These are phyloP conservation scores for Orchestes rusci DNA, from an alignment of 2,888 invertebrate species.

Conservation along the genomic window DNA sequence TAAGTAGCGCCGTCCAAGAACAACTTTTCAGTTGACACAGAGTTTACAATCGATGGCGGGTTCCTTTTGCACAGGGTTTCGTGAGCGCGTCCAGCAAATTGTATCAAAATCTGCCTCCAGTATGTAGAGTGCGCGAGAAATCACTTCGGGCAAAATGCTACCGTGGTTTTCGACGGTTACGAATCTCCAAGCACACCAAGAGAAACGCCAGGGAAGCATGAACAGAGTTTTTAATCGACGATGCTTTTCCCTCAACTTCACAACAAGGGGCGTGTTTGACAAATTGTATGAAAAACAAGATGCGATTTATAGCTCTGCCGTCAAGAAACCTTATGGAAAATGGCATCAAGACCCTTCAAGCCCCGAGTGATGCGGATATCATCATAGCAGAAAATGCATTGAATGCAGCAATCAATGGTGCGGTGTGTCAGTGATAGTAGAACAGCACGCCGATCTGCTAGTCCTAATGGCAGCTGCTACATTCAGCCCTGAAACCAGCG, in stretches of 20 bases:
- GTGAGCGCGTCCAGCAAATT: too few relatives aligned
- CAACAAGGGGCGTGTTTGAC: slow-evolving; percentile 1
- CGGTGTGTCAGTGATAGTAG: slow-evolving; percentile 3
- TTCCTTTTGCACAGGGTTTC: too few relatives aligned
- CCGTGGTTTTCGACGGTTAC: too few relatives aligned
- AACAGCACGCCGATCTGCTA: neutral
- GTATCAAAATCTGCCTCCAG: too few relatives aligned
- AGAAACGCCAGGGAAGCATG: neutral
- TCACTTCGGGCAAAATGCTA: too few relatives aligned
- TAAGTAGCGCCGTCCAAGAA: too few relatives aligned
- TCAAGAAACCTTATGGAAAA: neutral
- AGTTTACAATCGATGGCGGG: too few relatives aligned
- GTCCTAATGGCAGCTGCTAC: slow-evolving; percentile 5
- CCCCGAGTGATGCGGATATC: slow-evolving; percentile 2
- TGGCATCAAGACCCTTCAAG: slow-evolving; percentile 2
- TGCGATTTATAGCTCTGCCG: neutral
- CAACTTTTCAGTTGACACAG: too few relatives aligned
- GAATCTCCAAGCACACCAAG: too few relatives aligned
- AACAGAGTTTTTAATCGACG: neutral
- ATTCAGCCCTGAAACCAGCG: slow-evolving; percentile 4
- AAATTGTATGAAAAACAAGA: neutral
- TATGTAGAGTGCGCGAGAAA: too few relatives aligned
- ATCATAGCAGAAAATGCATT: slow-evolving; percentile 4
- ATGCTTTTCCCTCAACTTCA: too few relatives aligned
- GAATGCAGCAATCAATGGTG: neutral